Base-by-base conservation (phyloP, 2,797 vertebrate genomes). In the Pogonophryne albipinna region DNA sequence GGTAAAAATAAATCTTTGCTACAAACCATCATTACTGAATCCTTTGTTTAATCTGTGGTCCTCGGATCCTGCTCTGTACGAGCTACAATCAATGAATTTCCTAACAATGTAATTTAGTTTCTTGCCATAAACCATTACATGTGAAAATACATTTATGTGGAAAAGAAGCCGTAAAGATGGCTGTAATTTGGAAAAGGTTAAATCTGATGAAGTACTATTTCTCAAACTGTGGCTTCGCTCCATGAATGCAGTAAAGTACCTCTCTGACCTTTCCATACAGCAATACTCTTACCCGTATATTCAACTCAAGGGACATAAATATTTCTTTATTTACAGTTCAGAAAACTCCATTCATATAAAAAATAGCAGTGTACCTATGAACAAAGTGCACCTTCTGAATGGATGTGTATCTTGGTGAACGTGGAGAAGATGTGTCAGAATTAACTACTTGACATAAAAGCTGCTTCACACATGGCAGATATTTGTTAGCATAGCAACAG, bases 261-360 rank as follows among this genome's bases (percentile, higher is more conserved):
- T 45, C 16, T 6, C 16, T 42, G 20, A 7, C 16, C 16, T n/a
- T 8, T 34, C 6, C 45, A 17, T 19, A 44, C 58, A 66, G 45
- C 46, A 79, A 56, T n/a, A 61, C 41, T 41, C 23, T 10, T 4
- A 46, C 15, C 27, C n/a, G 58, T 15, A 41, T 38, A 5, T 66
- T 87, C 16, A 84, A 79, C 83, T 87, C 71, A 88, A 86, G 85
- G 76, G 92, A 92, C 88, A 94, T 95, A 95, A 94, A 94, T 94
- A 94, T 20, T 62, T 94, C 66, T 95, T 95, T 95, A 94, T 95
- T 95, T 95, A 95, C 94, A 94, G 66, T 85, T 87, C 75, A 90
- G 73, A 91, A 86, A 87, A 76, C 71, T 85, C 85, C 86, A 91
- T 89, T 92, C 85, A 93, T 95, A 95, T 91, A 95, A 95, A 95